phyloP scores from a whole-genome alignment of 2,797 vertebrate genomes.

The Cercopithecus hamlyni region DNA sequence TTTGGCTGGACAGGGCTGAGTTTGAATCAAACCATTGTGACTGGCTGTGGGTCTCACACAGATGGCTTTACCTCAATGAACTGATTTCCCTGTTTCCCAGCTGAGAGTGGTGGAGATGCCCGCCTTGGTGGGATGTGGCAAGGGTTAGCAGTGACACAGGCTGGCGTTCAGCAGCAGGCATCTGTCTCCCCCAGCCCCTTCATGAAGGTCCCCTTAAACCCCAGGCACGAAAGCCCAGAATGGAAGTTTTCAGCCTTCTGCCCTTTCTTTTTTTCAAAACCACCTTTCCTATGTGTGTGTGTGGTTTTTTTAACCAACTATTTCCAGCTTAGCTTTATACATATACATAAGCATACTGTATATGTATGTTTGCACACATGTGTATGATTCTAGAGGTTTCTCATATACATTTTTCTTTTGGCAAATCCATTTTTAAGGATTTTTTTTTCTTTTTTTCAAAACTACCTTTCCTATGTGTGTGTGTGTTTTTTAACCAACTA shows the following conservation, averaged over 20 bases:
- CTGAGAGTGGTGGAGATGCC: background rate
- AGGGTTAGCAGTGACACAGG: background rate
- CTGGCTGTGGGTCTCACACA: background rate
- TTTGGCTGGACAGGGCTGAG: background rate
- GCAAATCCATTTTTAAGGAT: background rate
- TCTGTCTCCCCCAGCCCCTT: too few relatives aligned
- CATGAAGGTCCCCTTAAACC: background rate
- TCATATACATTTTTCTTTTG: background rate
- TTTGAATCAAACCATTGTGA: background rate
- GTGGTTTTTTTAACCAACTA: too few relatives aligned
- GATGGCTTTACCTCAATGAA: background rate
- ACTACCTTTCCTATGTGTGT: background rate
- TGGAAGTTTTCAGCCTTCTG: background rate
- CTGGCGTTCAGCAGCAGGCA: rapidly evolving
- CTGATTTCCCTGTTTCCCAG: background rate
- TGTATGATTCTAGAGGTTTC: constrained; percentile 2
- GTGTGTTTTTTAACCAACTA: background rate
- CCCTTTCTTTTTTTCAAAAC: background rate
- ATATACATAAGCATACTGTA: background rate
- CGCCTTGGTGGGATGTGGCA: background rate
- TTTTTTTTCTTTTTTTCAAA: too few relatives aligned
- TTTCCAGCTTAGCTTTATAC: background rate
- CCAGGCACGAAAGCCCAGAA: background rate
- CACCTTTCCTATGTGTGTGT: too few relatives aligned
- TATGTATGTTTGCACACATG: rapidly evolving